Evolutionary conservation across 1,140 invertebrate species (phyloP).

Genomic region (Zaprionus tsacasi): DNA sequence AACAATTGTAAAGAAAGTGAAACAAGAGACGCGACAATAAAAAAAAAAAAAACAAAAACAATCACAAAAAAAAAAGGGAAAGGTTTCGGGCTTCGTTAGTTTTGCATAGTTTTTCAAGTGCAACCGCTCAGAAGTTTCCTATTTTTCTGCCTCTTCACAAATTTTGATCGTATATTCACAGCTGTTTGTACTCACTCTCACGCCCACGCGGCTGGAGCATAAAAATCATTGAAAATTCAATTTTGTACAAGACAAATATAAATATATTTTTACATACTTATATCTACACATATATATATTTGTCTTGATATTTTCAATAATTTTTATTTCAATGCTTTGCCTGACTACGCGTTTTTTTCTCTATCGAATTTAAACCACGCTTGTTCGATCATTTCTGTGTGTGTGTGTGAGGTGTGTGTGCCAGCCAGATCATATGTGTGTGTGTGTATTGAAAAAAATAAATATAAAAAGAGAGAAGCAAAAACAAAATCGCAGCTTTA

Average conservation of each 20-base stretch:
- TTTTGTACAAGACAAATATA: constrained; percentile 22
- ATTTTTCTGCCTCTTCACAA: not conserved
- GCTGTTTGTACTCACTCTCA: constrained; percentile 53
- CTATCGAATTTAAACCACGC: constrained; percentile 54
- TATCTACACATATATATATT: constrained; percentile 13
- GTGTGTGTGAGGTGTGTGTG: constrained; percentile 25
- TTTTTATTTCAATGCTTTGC: constrained; percentile 49
- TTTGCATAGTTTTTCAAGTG: constrained; percentile 58
- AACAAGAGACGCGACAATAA: constrained; percentile 45
- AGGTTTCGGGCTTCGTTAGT: constrained; percentile 40
- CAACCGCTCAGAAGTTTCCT: constrained; percentile 39
- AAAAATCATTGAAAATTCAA: constrained; percentile 61
- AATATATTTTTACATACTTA: constrained; percentile 7
- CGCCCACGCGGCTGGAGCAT: constrained; percentile 42
- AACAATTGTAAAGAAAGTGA: constrained; percentile 78
- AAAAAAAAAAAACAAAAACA: constrained; percentile 69
- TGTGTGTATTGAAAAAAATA: constrained; percentile 39
- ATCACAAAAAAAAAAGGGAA: constrained; percentile 53
- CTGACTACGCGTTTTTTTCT: constrained; percentile 66
- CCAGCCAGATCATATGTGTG: constrained; percentile 23
- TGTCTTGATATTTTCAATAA: constrained; percentile 61
- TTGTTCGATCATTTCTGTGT: constrained; percentile 23
- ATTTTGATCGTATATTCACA: constrained; percentile 31
- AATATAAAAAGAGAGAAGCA: constrained; percentile 37
- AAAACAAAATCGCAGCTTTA: constrained; percentile 39